Base-by-base conservation (phyloP, 30 jellyfish, hydroid and myxozoan species). In the Hydractinia symbiolongicarpus region DNA sequence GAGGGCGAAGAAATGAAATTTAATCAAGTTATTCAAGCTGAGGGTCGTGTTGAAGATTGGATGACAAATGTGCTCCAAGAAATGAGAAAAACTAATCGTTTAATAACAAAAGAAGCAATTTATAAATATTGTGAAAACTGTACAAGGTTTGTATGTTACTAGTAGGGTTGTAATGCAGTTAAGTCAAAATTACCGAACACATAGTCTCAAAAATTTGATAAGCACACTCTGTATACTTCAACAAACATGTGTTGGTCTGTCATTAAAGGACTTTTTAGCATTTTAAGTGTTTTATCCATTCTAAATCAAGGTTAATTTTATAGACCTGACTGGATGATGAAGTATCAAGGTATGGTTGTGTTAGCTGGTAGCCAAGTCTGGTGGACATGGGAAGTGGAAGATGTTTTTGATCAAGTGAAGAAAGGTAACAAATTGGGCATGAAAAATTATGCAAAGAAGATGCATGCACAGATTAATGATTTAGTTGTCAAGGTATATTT, bases 301-400 rank as follows among this genome's bases (percentile, higher is more conserved):
- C 44, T 30, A 68, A 11, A 53, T 7, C 21, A 5, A 40, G 7
- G 77, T 5, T 5, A 21, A 53, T 73, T 5, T 54, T 70, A 5
- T 67, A 90, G 97, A 80, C 93, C 95, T 7, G 95, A 91, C 54
- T 91, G 98, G 98, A 91, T 91, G 98, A 73, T 91, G 79, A 78
- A 83, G 81, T 91, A 91, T 86, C 98, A 88, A 67, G 96, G 98
- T 17, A 88, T 93, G 98, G 98, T 93, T 44, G 94, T 87, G 14
- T 82, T 93, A n/a, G 98, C 96, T 61, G 96, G 94, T 21, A 87
- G 96, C 76, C 98, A 87, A 66, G 96, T 93, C 19, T 88, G 98
- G 98, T 88, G 98, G 96, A 93, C 98, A 14, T 87, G 98, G 98
- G 98, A 91, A 67, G 98, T 91, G 21, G 98, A 91, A 82, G 98